A percentile compares a stretch with the other conserved stretches of the same genome.
These are phyloP conservation scores for Ormyrus pomaceus DNA, from an alignment of 2,888 invertebrate genomes.

Conservation along the genomic window DNA sequence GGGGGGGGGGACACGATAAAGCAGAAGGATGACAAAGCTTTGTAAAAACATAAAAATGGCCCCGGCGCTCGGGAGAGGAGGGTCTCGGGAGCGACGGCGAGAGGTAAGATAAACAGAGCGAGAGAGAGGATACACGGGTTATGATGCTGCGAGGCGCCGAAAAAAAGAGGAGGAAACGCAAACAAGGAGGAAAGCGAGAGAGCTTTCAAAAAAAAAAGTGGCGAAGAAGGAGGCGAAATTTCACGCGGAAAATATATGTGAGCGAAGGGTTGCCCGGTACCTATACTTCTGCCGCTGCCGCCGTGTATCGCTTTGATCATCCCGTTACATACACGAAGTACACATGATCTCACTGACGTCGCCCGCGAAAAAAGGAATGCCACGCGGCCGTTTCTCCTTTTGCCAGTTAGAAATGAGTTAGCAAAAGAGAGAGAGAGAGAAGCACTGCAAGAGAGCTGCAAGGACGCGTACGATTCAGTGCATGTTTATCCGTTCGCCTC, in stretches of 20 bases:
- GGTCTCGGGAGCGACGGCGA: neutral
- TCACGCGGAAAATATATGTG: conserved; percentile 19
- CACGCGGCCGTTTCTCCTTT: no score
- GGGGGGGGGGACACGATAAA: neutral
- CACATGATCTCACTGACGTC: neutral
- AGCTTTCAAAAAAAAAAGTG: neutral
- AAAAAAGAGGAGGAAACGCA: conserved; percentile 8
- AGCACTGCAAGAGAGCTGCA: no score
- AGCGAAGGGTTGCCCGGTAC: conserved; percentile 12
- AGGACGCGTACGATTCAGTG: no score
- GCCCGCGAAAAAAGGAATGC: neutral
- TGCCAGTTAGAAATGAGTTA: no score
- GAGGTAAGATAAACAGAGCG: conserved; percentile 34
- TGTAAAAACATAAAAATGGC: conserved; percentile 39
- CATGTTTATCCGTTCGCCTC: no score
- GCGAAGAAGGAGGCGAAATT: neutral
- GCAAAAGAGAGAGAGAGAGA: no score
- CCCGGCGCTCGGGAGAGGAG: neutral
- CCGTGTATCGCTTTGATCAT: conserved; percentile 39
- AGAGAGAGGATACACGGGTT: conserved; percentile 12
- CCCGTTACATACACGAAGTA: conserved; percentile 1
- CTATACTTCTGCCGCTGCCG: neutral
- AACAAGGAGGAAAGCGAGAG: conserved; percentile 7
- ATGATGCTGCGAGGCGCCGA: neutral
- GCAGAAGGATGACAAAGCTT: conserved; percentile 23